These are phyloP conservation scores for Clarias macrocephalus DNA, from an alignment of 2,113 vertebrate species.

Conservation along the genomic window DNA sequence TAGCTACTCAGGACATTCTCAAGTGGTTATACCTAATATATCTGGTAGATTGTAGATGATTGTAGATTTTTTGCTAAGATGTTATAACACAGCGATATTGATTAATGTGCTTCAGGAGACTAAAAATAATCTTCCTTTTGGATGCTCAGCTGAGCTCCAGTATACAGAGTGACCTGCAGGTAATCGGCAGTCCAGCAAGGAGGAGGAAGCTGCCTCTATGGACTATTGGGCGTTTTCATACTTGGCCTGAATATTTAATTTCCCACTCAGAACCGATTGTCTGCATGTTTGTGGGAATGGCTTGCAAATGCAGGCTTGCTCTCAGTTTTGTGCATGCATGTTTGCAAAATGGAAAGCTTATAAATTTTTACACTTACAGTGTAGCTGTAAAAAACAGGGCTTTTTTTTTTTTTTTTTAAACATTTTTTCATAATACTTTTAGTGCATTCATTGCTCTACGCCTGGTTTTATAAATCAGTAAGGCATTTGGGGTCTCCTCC, in stretches of 20 bases:
- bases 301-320: background rate
- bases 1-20: conserved; percentile 9
- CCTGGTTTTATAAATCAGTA: background rate
- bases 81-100: background rate
- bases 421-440: background rate
- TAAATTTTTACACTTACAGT: background rate
- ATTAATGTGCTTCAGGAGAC: conserved; percentile 1
- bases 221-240: background rate
- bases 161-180: background rate
- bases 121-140: background rate
- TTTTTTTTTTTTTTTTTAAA: no score
- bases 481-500: background rate
- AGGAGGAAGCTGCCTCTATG: conserved; percentile 26
- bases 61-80: background rate
- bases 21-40: background rate
- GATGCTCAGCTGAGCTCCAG: background rate
- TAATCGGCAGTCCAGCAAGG: conserved; percentile 39
- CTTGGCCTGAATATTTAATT: background rate
- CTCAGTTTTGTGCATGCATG: background rate
- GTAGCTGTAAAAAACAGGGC: background rate
- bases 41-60: conserved; percentile 9
- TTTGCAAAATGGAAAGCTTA: background rate
- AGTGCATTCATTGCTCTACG: background rate
- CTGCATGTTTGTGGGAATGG: background rate
- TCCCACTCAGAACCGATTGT: background rate